These are phyloP conservation scores for Cynocephalus volans DNA, from an alignment of 2,113 vertebrate species.

Conservation along the genomic window DNA sequence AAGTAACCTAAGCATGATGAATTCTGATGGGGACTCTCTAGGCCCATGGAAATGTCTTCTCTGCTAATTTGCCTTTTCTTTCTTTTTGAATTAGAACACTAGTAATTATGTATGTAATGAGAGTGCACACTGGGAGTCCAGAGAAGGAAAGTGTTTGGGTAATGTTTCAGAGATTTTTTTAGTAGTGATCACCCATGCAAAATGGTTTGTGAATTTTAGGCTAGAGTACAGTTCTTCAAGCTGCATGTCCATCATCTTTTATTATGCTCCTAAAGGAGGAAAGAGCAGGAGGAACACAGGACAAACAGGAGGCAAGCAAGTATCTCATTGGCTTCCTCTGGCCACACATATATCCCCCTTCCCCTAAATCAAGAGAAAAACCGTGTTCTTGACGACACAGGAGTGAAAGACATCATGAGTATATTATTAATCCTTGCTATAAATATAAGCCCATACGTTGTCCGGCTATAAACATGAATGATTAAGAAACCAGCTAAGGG, in stretches of 20 bases:
- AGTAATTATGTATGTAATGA: not conserved
- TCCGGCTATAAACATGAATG: constrained; percentile 22
- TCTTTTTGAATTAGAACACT: not conserved
- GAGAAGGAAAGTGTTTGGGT: not conserved
- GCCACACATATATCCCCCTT: not conserved
- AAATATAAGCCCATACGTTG: not conserved
- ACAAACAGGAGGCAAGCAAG: not conserved
- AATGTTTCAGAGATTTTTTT: not conserved
- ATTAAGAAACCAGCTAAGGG: constrained; percentile 54
- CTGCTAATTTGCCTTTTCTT: not conserved
- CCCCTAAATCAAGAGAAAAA: constrained; percentile 5
- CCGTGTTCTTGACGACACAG: not conserved
- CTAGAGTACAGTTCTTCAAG: not conserved
- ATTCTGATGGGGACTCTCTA: not conserved
- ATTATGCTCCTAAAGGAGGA: not conserved
- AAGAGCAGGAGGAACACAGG: not conserved
- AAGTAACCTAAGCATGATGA: not conserved
- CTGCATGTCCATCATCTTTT: not conserved
- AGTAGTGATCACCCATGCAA: not conserved
- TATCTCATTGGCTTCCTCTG: not conserved
- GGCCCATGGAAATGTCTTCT: not conserved
- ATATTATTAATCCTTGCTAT: constrained; percentile 36
- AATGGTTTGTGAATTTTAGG: not conserved
- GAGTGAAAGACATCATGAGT: constrained; percentile 31
- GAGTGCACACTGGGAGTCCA: not conserved